These are phyloP conservation scores for Papilio glaucus DNA, from an alignment of 1,140 invertebrate genomes.

Conservation along the genomic window DNA sequence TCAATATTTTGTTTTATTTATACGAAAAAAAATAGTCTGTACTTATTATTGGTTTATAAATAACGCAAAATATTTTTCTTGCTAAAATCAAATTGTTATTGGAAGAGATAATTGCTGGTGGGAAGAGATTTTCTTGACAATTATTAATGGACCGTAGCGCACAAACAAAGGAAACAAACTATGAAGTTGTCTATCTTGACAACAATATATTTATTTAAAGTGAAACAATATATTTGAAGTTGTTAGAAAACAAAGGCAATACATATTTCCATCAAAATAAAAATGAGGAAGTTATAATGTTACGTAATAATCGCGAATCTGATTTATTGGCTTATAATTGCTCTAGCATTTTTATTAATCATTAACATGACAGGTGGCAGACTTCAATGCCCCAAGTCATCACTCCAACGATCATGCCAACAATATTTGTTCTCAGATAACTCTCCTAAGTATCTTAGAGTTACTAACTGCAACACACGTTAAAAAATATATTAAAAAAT, in stretches of 20 bases:
- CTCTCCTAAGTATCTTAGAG: not conserved
- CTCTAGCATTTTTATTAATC: not conserved
- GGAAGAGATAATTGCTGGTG: not conserved
- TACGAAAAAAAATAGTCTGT: no score
- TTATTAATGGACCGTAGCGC: not conserved
- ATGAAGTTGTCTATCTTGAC: not conserved
- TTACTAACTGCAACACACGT: not conserved
- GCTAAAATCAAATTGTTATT: not conserved
- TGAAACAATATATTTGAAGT: not conserved
- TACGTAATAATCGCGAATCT: not conserved
- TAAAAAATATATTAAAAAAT: no score
- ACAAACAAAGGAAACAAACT: slow-evolving; percentile 3
- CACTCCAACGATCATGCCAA: not conserved
- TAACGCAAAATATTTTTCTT: not conserved
- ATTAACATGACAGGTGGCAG: not conserved
- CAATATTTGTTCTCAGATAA: not conserved
- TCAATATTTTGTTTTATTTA: no score
- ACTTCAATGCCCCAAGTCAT: no score
- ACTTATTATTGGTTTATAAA: no score
- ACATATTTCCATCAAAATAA: not conserved
- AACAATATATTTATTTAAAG: not conserved
- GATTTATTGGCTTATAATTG: not conserved
- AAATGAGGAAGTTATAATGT: not conserved
- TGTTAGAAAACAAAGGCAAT: not conserved
- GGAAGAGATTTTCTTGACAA: slow-evolving; percentile 14